Evolutionary conservation across 2,113 vertebrate species (phyloP).

Genomic region (Chaenogobius annularis): DNA sequence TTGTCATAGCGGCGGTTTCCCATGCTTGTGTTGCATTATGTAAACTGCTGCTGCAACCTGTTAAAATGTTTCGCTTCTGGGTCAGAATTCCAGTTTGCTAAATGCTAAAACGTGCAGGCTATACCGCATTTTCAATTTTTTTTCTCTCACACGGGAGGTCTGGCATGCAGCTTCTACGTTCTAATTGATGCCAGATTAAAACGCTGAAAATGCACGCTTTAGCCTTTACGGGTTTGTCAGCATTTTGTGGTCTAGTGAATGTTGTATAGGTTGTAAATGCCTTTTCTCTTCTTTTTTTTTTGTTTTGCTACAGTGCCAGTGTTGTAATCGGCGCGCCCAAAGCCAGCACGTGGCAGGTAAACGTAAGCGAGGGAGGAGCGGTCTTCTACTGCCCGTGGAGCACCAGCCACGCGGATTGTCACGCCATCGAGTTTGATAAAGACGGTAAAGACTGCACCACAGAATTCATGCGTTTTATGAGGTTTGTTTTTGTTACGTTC

Average conservation of each 20-base stretch:
- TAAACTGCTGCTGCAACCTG: slow-evolving; percentile 46
- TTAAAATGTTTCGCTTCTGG: slow-evolving; percentile 51
- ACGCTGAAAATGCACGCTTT: slow-evolving; percentile 13
- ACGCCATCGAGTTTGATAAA: slow-evolving; percentile 81
- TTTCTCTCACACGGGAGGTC: slow-evolving; percentile 39
- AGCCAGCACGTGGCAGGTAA: slow-evolving; percentile 81
- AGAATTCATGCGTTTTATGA: background rate
- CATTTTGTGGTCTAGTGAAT: slow-evolving; percentile 14
- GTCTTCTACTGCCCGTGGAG: slow-evolving; percentile 90
- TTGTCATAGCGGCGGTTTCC: slow-evolving; percentile 29
- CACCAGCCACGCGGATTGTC: slow-evolving; percentile 59
- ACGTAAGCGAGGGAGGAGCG: slow-evolving; percentile 83
- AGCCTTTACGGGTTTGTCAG: slow-evolving; percentile 1
- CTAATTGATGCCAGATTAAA: slow-evolving; percentile 43
- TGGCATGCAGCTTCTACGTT: slow-evolving; percentile 30
- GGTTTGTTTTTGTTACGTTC: background rate
- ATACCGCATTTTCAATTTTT: slow-evolving; percentile 13
- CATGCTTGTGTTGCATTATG: slow-evolving; percentile 41
- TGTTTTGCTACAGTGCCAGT: slow-evolving; percentile 74
- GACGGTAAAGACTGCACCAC: slow-evolving; percentile 72
- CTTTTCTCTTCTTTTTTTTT: slow-evolving; percentile 13
- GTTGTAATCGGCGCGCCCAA: slow-evolving; percentile 89
- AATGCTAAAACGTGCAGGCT: slow-evolving; percentile 21
- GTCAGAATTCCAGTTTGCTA: slow-evolving; percentile 18
- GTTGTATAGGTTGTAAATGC: slow-evolving; percentile 10